Evolutionary conservation across 2,888 invertebrate species (phyloP), one percentile per base, ranked within the genome.

Genomic region (Macrosoma leucophasiata): DNA sequence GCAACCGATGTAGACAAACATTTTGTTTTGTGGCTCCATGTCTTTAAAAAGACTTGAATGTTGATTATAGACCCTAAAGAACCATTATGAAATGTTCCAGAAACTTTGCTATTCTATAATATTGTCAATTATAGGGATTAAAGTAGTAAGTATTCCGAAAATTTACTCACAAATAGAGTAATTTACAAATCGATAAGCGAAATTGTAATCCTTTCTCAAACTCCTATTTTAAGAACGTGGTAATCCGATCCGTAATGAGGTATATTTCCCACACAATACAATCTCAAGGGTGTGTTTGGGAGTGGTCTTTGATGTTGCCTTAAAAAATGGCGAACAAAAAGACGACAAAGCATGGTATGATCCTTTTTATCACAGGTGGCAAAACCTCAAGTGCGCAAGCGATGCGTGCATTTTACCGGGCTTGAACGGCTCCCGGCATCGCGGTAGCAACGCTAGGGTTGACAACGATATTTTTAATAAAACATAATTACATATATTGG

Each of bases 281-380:
- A n/a, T 38, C 27, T 14, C 21, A 15, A 33, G 41, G 36, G 23
- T 38, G 18, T 38, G 29, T 42, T 36, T 46, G 31, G 34, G 41
- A 42, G 48, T 35, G 39, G 34, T 48, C 55, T 54, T 62, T 55
- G 52, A 56, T 52, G 54, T 47, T 24, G 50, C 32, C 43, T 55
- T 64, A 73, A 74, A 73, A 70, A 62, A 50, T 33, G 12, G 25
- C 33, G 25, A 49, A 67, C 67, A 75, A 68, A 68, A 66, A 58
- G 62, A 55, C 52, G 46, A 65, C 53, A 61, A 59, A 54, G 50
- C 28, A 24, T 36, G 49, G 52, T 59, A 58, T 36, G 28, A 42
- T 40, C 51, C 58, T 69, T 73, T 77, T 77, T 73, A 68, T 68
- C 55, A 52, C 73, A 81, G 75, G 79, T 82, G 79, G 71, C 64